Base-by-base conservation (phyloP, 2,888 invertebrate species). In the Clostera curtula region DNA sequence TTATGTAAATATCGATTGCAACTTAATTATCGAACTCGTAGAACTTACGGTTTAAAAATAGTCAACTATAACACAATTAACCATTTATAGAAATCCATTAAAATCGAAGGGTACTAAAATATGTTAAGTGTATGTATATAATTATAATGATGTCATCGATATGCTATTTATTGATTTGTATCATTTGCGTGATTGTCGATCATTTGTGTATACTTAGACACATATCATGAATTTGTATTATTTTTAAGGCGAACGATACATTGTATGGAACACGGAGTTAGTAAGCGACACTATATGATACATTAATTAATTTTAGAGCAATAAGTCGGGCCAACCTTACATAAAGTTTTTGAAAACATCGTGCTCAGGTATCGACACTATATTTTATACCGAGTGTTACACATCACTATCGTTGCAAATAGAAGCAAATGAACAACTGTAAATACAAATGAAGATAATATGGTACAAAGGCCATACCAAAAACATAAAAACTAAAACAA, bases 61-160 rank as follows among this genome's bases (percentile, higher is more conserved):
- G 73, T 74, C 70, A 69, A 63, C 56, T 74, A 62, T 69, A 72
- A 74, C 71, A 59, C 63, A 67, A 71, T 63, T 74, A 77, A 73
- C 58, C 61, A 65, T 62, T 39, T 70, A 65, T 61, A 60, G 55
- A 66, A 65, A 80, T 76, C 69, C 77, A 74, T 75, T 74, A 72
- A 66, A 75, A 70, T 75, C 63, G 60, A 80, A 82, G 82, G 82
- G 82, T 82, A 82, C 80, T 82, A 80, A 80, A 74, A 46, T 79
- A 79, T 72, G 52, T 64, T 72, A 74, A 67, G 71, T 71, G 74
- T 49, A 50, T 79, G 74, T 75, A 80, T 71, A 79, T 74, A 70
- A 67, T 68, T 68, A 63, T 61, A 57, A 63, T 58, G 55, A 68
- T 55, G 64, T 76, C 72, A 72, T 72, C 68, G 56, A 66, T 50